Conservation (phyloP, 2,888 invertebrate species). For the Drosophila birchii region DNA sequence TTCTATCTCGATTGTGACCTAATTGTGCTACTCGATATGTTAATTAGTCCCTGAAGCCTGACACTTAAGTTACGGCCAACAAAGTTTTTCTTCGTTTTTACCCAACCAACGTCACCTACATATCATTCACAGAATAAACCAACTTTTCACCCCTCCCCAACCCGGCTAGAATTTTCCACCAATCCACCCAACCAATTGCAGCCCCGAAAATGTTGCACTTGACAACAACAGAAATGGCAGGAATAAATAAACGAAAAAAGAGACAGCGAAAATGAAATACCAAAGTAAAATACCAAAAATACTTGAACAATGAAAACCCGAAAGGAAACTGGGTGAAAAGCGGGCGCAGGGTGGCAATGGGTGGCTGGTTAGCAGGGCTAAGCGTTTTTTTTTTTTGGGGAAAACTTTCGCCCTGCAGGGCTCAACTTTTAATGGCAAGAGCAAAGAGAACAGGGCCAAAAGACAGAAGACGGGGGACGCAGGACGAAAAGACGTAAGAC, state of each 20-base stretch:
- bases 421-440: slow-evolving; percentile 78
- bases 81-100: slow-evolving; percentile 26
- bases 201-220: slow-evolving; percentile 75
- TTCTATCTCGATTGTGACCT: slow-evolving; percentile 14
- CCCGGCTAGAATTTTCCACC: neutral
- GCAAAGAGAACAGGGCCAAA: slow-evolving; percentile 32
- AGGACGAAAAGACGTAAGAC: neutral
- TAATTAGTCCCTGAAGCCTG: slow-evolving; percentile 32
- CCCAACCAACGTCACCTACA: slow-evolving; percentile 16
- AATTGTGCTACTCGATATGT: slow-evolving; percentile 40
- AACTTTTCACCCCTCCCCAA: too few species aligned
- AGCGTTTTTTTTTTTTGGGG: slow-evolving; percentile 40
- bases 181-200: slow-evolving; percentile 15
- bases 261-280: slow-evolving; percentile 39
- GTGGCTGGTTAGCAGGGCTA: slow-evolving; percentile 44
- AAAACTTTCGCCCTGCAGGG: slow-evolving; percentile 66
- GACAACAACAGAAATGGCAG: slow-evolving; percentile 50
- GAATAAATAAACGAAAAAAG: slow-evolving; percentile 57
- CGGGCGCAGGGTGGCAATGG: neutral
- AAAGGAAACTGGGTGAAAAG: slow-evolving; percentile 24
- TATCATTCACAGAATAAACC: slow-evolving; percentile 21
- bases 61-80: slow-evolving; percentile 30
- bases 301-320: slow-evolving; percentile 41
- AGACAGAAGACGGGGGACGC: slow-evolving; percentile 5
- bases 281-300: slow-evolving; percentile 45